Base-by-base conservation (phyloP, 2,797 vertebrate genomes). In the Okamejei kenojei region DNA sequence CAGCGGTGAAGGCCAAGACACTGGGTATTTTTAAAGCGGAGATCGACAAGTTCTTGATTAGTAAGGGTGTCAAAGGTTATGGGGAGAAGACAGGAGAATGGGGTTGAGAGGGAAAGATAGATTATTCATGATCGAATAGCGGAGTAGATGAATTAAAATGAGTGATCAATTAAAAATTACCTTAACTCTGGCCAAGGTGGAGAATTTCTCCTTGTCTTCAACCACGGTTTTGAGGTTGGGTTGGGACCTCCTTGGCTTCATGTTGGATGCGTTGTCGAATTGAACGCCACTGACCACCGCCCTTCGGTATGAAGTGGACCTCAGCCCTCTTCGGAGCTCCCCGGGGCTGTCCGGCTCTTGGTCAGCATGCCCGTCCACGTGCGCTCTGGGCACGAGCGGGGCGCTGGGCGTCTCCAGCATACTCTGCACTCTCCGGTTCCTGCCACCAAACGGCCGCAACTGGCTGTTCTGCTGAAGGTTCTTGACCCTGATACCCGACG, bases 231-330 rank as follows among this genome's bases (percentile, higher is more conserved):
- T 97, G 58, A 97, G 94, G 1, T 94, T 13, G 1, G 97, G 96
- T 93, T 98, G 97, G 21, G 97, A 97, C 94, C 98, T 95, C 54
- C 94, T 96, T 93, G 96, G 97, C 93, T 96, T 96, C 32, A 96
- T 95, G 29, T 94, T 81, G 0, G 94, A 76, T 0, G 95, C 77
- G 1, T 94, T 94, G 63, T 98, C 97, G 5, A 96, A 93, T 13
- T 98, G 98, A 32, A 98, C 95, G 0, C 97, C 98, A 45, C 97
- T 99, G 26, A 98, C 98, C 93, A 99, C 98, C 0, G 99, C 99
- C 32, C 97, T 96, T 91, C 98, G 97, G 81, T 99, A 99, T 0
- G 99, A 99, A 0, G 98, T 99, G 54, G 98, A 99, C 94, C 99
- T 96, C 94, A 99, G 95, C 32, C 97, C 97, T 78, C 98, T 96